Base-by-base conservation (phyloP, 1,140 invertebrate species). In the Mactra quadrangularis region DNA sequence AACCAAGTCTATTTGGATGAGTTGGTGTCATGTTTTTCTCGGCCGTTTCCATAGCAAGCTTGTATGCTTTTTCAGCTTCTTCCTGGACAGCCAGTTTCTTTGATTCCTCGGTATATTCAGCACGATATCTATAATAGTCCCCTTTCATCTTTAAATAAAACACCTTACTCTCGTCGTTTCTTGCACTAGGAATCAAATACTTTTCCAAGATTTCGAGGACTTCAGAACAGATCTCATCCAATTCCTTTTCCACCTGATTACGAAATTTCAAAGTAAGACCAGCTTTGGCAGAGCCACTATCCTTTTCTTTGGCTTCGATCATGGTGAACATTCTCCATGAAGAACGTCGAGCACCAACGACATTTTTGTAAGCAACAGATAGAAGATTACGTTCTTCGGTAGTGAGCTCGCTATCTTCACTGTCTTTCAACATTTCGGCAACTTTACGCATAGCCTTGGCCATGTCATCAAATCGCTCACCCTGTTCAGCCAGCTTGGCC, bases 101-200 rank as follows among this genome's bases (percentile, higher is more conserved):
- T 93, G 96, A 97, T 6, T 41, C 38, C 93, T 98, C 97, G 92
- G 97, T 97, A 92, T 99, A 98, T 95, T 99, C 98, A 92, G 98
- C 98, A 92, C 99, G 95, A 95, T 99, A 99, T 95, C 98, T 91
- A 95, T 98, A 99, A 95, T 99, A 99, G 95, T 99, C 98, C 91
- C 98, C 98, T 95, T 99, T 98, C 98, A 99, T 99, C 95, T 99
- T 99, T 94, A 98, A 95, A 95, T 99, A 99, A 94, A 99, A 99
- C 93, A 99, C 98, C 96, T 98, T 98, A 93, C 97, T 98, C 95
- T 99, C 98, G 57, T 72, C 50, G 7, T 76, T 53, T 33, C 60
- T 86, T 6, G 74, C 76, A 27, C 62, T 83, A 15, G 85, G 79
- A 93, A 99, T 98, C 93, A 99, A 95, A 95, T 97, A 97, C 94